A percentile compares a stretch with the other conserved stretches of the same genome.
phyloP scores from a whole-genome alignment of 2,797 vertebrate species.

The Pangasius djambal region DNA sequence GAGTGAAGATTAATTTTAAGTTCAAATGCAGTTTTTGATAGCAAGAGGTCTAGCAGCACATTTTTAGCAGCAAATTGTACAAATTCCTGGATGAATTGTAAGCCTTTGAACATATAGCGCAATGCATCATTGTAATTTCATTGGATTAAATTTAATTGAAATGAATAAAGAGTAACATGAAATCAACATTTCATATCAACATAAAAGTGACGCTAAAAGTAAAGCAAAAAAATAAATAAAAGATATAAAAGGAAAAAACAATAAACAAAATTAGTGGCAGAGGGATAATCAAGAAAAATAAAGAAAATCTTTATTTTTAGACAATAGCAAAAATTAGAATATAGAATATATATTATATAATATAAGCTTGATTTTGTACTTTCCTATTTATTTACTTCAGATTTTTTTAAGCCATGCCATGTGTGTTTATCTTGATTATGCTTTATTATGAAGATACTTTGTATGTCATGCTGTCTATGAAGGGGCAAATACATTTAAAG shows the following conservation, averaged over 20 bases:
- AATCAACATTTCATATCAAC: neutral
- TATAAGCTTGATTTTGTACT: neutral
- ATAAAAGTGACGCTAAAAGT: neutral
- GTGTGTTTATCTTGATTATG: neutral
- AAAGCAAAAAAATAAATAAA: too few species aligned
- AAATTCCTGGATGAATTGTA: neutral
- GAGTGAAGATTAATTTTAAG: conserved; percentile 36
- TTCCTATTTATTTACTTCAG: neutral
- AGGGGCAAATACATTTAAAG: neutral
- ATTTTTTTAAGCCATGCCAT: too few species aligned
- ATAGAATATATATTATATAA: neutral
- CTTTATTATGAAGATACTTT: neutral
- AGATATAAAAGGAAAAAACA: too few species aligned
- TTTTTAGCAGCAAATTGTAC: conserved; percentile 19
- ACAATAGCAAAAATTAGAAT: neutral
- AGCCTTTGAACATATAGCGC: neutral
- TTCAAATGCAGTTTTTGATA: conserved; percentile 20
- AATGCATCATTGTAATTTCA: neutral
- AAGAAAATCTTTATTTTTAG: neutral
- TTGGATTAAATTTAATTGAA: neutral
- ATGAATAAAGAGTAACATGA: neutral
- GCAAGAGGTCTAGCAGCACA: neutral
- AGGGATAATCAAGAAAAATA: too few species aligned
- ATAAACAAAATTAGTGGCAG: neutral
- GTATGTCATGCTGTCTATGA: neutral